Evolutionary conservation across 2,797 vertebrate species (phyloP).

Genomic region (Aulostomus chinensis): DNA sequence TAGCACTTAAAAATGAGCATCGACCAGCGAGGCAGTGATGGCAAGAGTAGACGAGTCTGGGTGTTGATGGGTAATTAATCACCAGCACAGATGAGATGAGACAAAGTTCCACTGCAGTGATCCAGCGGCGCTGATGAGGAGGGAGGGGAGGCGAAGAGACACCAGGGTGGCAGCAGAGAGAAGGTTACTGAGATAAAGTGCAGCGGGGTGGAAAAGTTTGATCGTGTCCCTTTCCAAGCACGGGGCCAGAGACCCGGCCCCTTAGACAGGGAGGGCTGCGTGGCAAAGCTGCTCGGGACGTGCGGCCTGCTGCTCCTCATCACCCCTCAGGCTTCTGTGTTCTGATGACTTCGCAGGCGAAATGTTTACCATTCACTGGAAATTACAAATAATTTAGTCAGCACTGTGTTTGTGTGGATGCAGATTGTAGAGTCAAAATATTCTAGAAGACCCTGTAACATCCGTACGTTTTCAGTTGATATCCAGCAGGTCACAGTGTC

Average conservation of each 20-base stretch:
- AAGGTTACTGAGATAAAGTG: slow-evolving; percentile 44
- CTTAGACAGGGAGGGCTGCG: too few relatives aligned
- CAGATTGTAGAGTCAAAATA: too few relatives aligned
- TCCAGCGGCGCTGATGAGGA: slow-evolving; percentile 22
- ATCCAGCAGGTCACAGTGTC: too few relatives aligned
- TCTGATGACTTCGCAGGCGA: too few relatives aligned
- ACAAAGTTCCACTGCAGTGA: slow-evolving; percentile 58
- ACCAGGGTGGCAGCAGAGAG: slow-evolving; percentile 13
- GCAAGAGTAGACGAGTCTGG: slow-evolving; percentile 29
- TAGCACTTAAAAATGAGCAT: slow-evolving; percentile 10
- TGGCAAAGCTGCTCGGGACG: too few relatives aligned
- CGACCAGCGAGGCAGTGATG: slow-evolving; percentile 1
- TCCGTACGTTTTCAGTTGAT: too few relatives aligned
- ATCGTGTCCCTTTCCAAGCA: slow-evolving; percentile 6
- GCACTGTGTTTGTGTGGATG: too few relatives aligned
- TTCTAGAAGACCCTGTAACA: too few relatives aligned
- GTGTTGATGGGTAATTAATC: slow-evolving; percentile 62
- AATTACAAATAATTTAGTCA: too few relatives aligned
- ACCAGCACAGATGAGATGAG: slow-evolving; percentile 41
- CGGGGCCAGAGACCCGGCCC: slow-evolving; percentile 13
- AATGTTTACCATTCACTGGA: too few relatives aligned
- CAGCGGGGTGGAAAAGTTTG: slow-evolving; percentile 52
- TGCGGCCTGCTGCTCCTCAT: too few relatives aligned
- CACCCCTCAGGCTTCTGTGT: too few relatives aligned
- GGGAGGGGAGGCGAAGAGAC: slow-evolving; percentile 16